Evolutionary conservation across 2,888 invertebrate genomes (phyloP).

Genomic region (Lasioglossum calceatum): DNA sequence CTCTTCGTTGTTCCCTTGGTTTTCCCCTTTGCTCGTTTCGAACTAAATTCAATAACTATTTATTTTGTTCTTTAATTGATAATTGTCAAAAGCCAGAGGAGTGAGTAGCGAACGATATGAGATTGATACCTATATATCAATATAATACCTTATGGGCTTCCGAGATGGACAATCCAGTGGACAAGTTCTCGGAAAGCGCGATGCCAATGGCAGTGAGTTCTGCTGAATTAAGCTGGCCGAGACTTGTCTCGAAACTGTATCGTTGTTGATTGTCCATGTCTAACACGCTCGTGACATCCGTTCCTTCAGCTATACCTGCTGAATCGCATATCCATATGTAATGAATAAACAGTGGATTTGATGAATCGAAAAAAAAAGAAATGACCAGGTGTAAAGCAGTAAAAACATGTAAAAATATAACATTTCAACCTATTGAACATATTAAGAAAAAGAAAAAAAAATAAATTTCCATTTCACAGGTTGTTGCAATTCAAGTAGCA

Average conservation of each 20-base stretch:
- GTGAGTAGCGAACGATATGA: neutral
- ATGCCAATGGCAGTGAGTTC: slow-evolving; percentile 83
- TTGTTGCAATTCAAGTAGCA: too few species aligned
- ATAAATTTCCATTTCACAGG: neutral
- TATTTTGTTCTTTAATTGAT: neutral
- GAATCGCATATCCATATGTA: slow-evolving; percentile 35
- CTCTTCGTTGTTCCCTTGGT: slow-evolving; percentile 63
- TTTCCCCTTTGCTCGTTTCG: slow-evolving; percentile 56
- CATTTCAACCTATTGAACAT: neutral
- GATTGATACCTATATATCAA: neutral
- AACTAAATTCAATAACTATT: slow-evolving; percentile 50
- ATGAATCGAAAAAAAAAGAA: too few species aligned
- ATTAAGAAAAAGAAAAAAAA: neutral
- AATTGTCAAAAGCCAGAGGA: neutral
- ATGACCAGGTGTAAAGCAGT: neutral
- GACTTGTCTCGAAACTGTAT: slow-evolving; percentile 78
- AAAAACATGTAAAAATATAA: too few species aligned
- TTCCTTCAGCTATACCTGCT: slow-evolving; percentile 59
- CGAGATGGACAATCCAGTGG: slow-evolving; percentile 84
- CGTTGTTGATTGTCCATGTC: slow-evolving; percentile 81
- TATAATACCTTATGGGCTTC: slow-evolving; percentile 78
- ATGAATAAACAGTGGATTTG: neutral
- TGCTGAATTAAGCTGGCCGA: slow-evolving; percentile 82
- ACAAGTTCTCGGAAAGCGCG: slow-evolving; percentile 84
- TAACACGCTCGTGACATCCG: slow-evolving; percentile 77